Evolutionary conservation across 2,113 vertebrate species (phyloP), one percentile per base, ranked within the genome.

Genomic region (Cromileptes altivelis): DNA sequence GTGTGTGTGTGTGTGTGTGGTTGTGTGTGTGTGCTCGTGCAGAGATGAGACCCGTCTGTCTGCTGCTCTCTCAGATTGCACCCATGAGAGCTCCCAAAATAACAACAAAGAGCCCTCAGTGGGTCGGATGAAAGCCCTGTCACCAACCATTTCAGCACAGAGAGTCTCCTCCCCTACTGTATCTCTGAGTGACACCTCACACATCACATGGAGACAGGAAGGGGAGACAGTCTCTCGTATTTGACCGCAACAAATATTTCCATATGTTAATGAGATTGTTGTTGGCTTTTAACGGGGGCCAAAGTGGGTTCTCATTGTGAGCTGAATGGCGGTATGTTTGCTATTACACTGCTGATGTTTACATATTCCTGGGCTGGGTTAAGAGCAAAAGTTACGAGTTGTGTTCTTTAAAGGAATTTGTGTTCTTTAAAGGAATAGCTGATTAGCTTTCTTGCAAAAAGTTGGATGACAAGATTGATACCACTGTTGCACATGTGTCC

Each of bases 71-170:
- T 93, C 85, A 91, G 83, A 93, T 80, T 91, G 90, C 85, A 86
- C 94, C 88, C 82, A 85, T 78, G 93, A 94, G 94, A 94, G 60
- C 90, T 93, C 93, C 91, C 84, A 92, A 95, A 94, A 95, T 94
- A 94, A 93, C 93, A 94, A 94, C 91, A 94, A 94, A 95, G 93
- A 69, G 90, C 75, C 89, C 90, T 93, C 87, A 81, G 89, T 92
- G 89, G 91, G 91, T 92, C 81, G 85, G 92, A 94, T 94, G 89
- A 95, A 94, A 94, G 95, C 75, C 88, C 88, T 82, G 89, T 93
- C 92, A 93, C 82, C 88, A 92, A 84, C 81, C 86, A 93, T 93
- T 93, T 92, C 80, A 73, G 85, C 87, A 73, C 80, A 57, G 50
- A 85, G 84, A 82, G 88, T 92, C 91, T 92, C 87, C 89, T 73